Evolutionary conservation across 2,888 invertebrate genomes (phyloP).

Genomic region (Rhopalosiphum nymphaeae): DNA sequence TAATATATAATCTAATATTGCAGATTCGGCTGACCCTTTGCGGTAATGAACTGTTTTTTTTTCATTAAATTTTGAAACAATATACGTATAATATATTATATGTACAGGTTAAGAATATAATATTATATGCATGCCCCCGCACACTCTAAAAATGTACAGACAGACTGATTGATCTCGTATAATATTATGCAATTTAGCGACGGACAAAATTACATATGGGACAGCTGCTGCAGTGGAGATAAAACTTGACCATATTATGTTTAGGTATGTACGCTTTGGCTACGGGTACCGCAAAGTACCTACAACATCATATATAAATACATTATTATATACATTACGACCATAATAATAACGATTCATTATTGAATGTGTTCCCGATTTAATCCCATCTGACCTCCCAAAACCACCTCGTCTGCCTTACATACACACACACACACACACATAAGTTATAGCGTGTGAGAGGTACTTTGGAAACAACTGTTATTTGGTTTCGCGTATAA

Average conservation of each 20-base stretch:
- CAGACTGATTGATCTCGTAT: neutral
- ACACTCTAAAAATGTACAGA: neutral
- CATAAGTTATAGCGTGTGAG: neutral
- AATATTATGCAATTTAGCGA: neutral
- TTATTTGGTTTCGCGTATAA: slow-evolving; percentile 35
- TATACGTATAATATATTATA: neutral
- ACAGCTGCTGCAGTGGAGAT: neutral
- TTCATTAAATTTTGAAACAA: neutral
- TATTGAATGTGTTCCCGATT: slow-evolving; percentile 6
- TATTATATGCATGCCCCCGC: neutral
- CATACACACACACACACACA: neutral
- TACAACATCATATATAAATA: neutral
- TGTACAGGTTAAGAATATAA: neutral
- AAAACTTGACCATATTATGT: neutral
- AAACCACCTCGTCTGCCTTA: neutral
- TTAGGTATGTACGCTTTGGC: neutral
- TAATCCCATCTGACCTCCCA: neutral
- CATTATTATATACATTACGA: neutral
- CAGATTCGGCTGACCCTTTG: neutral
- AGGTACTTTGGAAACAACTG: slow-evolving; percentile 38
- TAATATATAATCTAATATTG: neutral
- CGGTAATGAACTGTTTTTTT: neutral
- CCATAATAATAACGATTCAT: slow-evolving; percentile 24
- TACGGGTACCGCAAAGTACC: neutral
- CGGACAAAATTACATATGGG: neutral